Percentiles rank a stretch among this genome's conserved stretches.
Conservation (phyloP, 2,113 vertebrate genomes). For the Stigmatopora argus region DNA sequence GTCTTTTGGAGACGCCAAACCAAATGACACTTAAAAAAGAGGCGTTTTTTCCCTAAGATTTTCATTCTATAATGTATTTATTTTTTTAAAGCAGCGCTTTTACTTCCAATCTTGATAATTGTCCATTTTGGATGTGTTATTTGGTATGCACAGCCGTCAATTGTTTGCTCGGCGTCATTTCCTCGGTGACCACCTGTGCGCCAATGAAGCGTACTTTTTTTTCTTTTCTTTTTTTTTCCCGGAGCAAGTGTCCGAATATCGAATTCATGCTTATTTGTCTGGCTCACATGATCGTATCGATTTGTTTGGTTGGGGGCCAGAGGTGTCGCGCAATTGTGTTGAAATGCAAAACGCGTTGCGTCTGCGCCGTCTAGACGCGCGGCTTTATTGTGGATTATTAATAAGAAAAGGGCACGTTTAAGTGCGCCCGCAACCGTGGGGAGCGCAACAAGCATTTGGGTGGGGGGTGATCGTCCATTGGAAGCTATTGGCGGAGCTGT, state of each 20-base stretch:
- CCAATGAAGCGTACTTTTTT: conserved; percentile 8
- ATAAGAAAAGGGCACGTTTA: conserved; percentile 21
- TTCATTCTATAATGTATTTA: not conserved
- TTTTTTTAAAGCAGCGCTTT: not conserved
- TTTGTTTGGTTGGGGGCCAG: conserved; percentile 2
- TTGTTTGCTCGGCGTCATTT: conserved; percentile 4
- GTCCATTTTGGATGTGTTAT: not conserved
- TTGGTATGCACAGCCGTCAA: not conserved
- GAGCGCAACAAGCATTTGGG: conserved; percentile 47
- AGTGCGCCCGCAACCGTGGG: conserved; percentile 32
- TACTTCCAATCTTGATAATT: not conserved
- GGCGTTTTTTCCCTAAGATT: not conserved
- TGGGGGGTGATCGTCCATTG: conserved; percentile 34
- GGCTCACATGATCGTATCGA: conserved; percentile 58
- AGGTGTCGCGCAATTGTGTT: not conserved
- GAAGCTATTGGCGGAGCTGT: conserved; percentile 49
- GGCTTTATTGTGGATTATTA: conserved; percentile 24
- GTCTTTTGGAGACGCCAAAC: not conserved
- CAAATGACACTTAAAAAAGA: not conserved
- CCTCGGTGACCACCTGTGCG: conserved; percentile 4
- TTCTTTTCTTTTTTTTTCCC: not conserved
- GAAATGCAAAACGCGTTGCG: conserved; percentile 28
- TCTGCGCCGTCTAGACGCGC: conserved; percentile 47
- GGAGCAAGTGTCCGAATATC: conserved; percentile 40
- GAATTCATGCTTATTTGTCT: conserved; percentile 46